Base-by-base conservation (phyloP, 92 coral and sea anemone species). In the Paramuricea clavata region DNA sequence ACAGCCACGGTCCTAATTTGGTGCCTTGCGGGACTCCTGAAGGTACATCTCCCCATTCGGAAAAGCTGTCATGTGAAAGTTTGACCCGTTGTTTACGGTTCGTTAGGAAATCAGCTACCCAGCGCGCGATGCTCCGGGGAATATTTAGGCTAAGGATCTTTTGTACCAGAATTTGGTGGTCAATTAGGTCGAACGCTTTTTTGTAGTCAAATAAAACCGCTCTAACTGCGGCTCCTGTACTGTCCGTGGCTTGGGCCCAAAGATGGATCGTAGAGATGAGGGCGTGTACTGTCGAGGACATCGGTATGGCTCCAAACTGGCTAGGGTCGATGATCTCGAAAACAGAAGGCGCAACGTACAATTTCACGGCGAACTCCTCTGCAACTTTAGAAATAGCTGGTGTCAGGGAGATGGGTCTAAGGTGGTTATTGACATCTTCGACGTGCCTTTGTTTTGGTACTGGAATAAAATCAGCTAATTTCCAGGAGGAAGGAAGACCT, bases 271-370 rank as follows among this genome's bases (percentile, higher is more conserved):
- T 69, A 30, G 43, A 31, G 22, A 69, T 12, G 26, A 69, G 76
- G 43, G 76, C 76, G 3, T 27, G 76, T 34, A 41, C 43, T 26
- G 76, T 41, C 43, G 39, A 69, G 5, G 43, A 69, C 10, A 3
- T 34, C 43, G 76, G 79, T 35, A 73, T 73, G 27, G 30, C 79
- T 7, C 79, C 79, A 43, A 73, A 73, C 23, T 73, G 79, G 33
- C 54, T n/a, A 23, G 50, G 79, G 59, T 73, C 31, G 57, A 73
- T 73, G 15, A 73, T 41, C 3, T 25, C 13, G 0, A 73, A 26
- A 19, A 73, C 35, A 5, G 79, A 56, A 43, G 79, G 79, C 8
- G 76, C 76, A 5, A 69, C 12, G 26, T 69, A 32, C 41, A 50
- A 50, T 50, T 50, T 19, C 59, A 50, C 33, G 33, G 17, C 31